Evolutionary conservation across 1,140 invertebrate species (phyloP).

Genomic region (Drosophila seguyi): DNA sequence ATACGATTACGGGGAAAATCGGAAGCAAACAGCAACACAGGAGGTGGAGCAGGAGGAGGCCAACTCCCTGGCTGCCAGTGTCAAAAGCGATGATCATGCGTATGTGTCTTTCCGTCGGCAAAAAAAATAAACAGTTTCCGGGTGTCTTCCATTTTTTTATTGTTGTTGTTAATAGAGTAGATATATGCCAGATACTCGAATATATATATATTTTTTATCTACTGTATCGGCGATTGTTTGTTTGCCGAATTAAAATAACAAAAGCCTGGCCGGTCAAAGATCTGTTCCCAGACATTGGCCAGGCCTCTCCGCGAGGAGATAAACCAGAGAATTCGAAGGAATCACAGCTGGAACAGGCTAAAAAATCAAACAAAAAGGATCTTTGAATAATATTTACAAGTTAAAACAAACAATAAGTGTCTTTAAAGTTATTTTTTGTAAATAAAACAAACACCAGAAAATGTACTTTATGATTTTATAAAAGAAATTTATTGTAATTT

Average conservation of each 20-base stretch:
- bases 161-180: neutral
- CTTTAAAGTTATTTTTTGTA: neutral
- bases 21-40: neutral
- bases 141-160: neutral
- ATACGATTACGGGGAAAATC: conserved; percentile 20
- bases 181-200: conserved; percentile 19
- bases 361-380: neutral
- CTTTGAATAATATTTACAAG: neutral
- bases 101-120: conserved; percentile 24
- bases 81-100: conserved; percentile 35
- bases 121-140: conserved; percentile 35
- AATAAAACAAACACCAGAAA: neutral
- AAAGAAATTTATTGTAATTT: neutral
- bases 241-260: conserved; percentile 48
- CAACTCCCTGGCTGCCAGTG: conserved; percentile 22
- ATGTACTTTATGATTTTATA: too few relatives aligned
- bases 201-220: conserved; percentile 53
- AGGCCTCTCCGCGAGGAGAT: neutral
- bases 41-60: conserved; percentile 2
- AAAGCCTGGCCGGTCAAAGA: conserved; percentile 23
- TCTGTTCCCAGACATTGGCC: conserved; percentile 58
- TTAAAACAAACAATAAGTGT: neutral
- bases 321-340: neutral
- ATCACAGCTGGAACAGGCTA: neutral
- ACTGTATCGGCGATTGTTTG: conserved; percentile 52